Evolutionary conservation across 2,888 invertebrate genomes (phyloP).

Genomic region (Drosophila mercatorum): DNA sequence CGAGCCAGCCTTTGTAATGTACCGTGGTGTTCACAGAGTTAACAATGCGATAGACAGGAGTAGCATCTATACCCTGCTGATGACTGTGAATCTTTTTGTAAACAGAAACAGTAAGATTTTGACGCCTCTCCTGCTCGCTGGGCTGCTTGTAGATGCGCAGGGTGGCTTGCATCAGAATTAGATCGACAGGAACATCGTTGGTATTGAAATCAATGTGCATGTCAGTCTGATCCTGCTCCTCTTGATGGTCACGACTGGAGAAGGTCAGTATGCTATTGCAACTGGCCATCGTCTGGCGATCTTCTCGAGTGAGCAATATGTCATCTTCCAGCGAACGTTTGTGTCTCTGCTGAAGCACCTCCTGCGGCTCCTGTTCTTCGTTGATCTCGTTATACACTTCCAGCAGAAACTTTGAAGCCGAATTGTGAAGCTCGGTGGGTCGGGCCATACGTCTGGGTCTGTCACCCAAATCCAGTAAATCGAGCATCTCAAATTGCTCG

Average conservation of each 20-base stretch:
- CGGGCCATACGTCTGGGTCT: slow-evolving; percentile 87
- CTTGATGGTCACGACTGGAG: slow-evolving; percentile 86
- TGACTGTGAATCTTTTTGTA: slow-evolving; percentile 63
- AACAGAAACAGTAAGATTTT: slow-evolving; percentile 72
- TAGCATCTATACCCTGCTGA: slow-evolving; percentile 62
- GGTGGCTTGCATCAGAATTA: slow-evolving; percentile 92
- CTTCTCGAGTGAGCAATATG: slow-evolving; percentile 89
- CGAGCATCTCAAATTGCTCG: slow-evolving; percentile 88
- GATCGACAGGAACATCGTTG: slow-evolving; percentile 92
- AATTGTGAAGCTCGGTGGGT: slow-evolving; percentile 83
- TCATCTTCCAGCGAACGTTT: slow-evolving; percentile 70
- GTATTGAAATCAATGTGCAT: slow-evolving; percentile 93
- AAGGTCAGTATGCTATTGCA: slow-evolving; percentile 98
- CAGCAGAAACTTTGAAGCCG: slow-evolving; percentile 92
- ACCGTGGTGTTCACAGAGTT: slow-evolving; percentile 90
- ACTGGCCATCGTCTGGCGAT: slow-evolving; percentile 92
- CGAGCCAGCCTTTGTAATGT: slow-evolving; percentile 92
- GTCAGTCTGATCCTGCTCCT: slow-evolving; percentile 23
- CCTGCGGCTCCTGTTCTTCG: slow-evolving; percentile 80
- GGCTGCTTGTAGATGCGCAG: slow-evolving; percentile 90
- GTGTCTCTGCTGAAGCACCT: slow-evolving; percentile 68
- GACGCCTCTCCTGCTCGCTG: slow-evolving; percentile 18
- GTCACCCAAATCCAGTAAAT: slow-evolving; percentile 93
- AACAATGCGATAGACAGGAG: slow-evolving; percentile 87
- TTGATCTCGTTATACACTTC: slow-evolving; percentile 93